These are phyloP conservation scores for Chlamydotis undulata DNA, from an alignment of 2,113 vertebrate species.

Conservation along the genomic window DNA sequence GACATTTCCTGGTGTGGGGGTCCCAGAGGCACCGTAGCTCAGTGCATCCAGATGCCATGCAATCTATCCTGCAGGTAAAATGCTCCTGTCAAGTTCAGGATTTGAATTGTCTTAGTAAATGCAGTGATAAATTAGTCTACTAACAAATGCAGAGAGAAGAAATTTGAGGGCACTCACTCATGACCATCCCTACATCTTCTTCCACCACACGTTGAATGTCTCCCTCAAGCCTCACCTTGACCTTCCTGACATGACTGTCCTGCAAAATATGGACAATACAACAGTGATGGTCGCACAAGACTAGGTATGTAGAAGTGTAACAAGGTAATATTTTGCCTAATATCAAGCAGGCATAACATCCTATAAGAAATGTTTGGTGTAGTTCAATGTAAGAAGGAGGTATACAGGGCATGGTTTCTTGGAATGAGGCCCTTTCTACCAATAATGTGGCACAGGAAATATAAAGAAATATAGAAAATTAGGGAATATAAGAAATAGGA, in stretches of 20 bases:
- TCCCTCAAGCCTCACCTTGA: neutral
- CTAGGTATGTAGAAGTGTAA: neutral
- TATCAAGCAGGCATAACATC: neutral
- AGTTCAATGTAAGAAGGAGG: neutral
- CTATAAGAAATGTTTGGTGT: neutral
- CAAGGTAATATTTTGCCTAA: neutral
- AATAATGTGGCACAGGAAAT: neutral
- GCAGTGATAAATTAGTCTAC: neutral
- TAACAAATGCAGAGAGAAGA: neutral
- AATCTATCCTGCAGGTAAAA: neutral
- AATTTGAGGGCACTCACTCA: neutral
- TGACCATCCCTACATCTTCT: neutral
- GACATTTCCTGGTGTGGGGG: neutral
- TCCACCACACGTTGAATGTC: rapidly evolving
- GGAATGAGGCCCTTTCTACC: neutral
- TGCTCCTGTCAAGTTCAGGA: neutral
- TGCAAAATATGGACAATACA: neutral
- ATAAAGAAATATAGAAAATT: neutral
- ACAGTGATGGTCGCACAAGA: rapidly evolving
- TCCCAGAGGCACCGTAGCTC: rapidly evolving
- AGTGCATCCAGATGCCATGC: rapidly evolving
- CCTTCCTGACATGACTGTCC: neutral
- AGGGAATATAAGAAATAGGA: neutral
- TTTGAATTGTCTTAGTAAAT: neutral
- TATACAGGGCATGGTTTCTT: neutral